A percentile compares a stretch with the other conserved stretches of the same genome.
These are phyloP conservation scores for Lasioglossum pauxillum DNA, from an alignment of 2,888 invertebrate genomes.

Conservation along the genomic window DNA sequence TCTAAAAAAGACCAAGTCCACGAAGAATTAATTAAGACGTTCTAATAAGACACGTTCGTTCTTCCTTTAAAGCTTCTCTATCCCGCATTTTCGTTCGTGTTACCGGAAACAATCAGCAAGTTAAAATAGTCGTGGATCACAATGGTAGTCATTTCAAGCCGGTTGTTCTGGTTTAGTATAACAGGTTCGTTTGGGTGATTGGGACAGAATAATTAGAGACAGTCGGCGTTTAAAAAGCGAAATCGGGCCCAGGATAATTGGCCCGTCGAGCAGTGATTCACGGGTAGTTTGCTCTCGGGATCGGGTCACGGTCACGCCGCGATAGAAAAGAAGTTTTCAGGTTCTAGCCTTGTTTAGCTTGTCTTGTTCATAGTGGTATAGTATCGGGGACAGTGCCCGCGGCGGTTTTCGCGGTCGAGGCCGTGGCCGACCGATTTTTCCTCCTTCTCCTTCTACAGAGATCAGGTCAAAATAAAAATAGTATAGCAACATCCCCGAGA, in stretches of 20 bases:
- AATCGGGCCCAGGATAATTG: conserved; percentile 8
- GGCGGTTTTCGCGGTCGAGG: conserved; percentile 7
- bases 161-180: neutral
- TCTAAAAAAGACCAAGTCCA: no score
- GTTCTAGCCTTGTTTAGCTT: conserved; percentile 30
- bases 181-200: neutral
- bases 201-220: neutral
- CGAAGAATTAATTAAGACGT: no score
- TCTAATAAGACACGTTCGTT: neutral
- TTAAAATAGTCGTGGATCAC: neutral
- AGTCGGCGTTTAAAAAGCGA: neutral
- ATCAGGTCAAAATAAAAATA: conserved; percentile 18
- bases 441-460: neutral
- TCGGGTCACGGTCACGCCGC: conserved; percentile 37
- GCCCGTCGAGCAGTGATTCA: conserved; percentile 38
- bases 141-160: neutral
- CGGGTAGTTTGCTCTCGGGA: conserved; percentile 17
- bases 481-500: conserved; percentile 7
- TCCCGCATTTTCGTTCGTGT: neutral
- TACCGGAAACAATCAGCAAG: neutral
- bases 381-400: conserved; percentile 37
- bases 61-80: neutral
- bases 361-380: neutral
- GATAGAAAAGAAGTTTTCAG: conserved; percentile 28
- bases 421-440: conserved; percentile 18